Evolutionary conservation across 2,888 invertebrate species (phyloP), one percentile per base, ranked within the genome.

Genomic region (Drosophila stalkeri): DNA sequence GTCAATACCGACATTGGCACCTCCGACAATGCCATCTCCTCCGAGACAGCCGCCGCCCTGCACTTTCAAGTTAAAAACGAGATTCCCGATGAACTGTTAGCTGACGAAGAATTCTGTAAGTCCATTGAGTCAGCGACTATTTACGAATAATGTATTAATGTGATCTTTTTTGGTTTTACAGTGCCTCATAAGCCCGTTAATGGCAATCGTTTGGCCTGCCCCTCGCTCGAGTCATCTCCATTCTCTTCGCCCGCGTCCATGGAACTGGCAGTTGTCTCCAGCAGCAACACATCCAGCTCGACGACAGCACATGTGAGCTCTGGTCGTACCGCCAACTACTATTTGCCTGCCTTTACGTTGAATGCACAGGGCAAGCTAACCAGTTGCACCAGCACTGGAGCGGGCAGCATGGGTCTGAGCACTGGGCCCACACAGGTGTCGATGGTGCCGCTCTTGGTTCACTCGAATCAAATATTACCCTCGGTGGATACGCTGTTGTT

Each of bases 401-500:
- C 31, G 18, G 62, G 69, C 31, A 43, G 47, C 5, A 39, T 63
- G 51, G 61, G 68, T n/a, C 39, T 37, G 54, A 2, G 54, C 33
- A 9, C 49, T 47, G 67, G 70, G 2, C 72, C 88, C 11, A 73
- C 69, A n/a, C 76, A 88, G 8, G 61, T 87, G 3, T 85, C 88
- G 1, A 70, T 86, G 64, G 78, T 91, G 76, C 90, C 91, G 2
- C 64, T 91, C 20, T 64, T 91, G 18, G 72, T 91, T 69, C 86
- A 87, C 64, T 81, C 89, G 6, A 92, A 89, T 72, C 91, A 92
- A 84, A 89, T 87, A 77, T 86, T 93, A 77, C 92, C 92, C 62
- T 93, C 92, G 56, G 92, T 93, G 67, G 92, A 93, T 67, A 93
- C 93, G 31, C 74, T 93, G 57, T 83, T 92, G n/a, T 92, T 92